These are phyloP conservation scores for Acomys russatus DNA, from an alignment of 2,797 vertebrate species.

Conservation along the genomic window DNA sequence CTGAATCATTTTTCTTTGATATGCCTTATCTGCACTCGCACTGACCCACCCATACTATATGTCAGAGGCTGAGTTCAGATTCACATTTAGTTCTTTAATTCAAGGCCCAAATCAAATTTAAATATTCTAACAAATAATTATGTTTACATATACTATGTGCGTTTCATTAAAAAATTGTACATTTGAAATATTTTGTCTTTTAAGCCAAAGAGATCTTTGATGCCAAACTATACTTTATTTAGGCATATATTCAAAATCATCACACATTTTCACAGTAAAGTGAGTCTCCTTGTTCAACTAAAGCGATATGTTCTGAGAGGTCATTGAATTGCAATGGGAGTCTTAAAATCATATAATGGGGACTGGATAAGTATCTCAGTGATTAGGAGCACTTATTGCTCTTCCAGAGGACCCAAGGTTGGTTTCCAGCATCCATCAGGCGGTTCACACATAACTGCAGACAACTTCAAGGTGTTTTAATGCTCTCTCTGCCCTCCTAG, in stretches of 20 bases:
- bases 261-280: not conserved
- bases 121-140: not conserved
- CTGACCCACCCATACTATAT: not conserved
- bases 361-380: not conserved
- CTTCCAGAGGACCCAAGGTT: not conserved
- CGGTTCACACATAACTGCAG: not conserved
- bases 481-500: not conserved
- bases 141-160: not conserved
- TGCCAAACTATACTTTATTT: constrained; percentile 14
- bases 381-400: not conserved
- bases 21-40: not conserved
- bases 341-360: not conserved
- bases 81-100: constrained; percentile 51
- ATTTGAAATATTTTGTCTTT: constrained; percentile 3
- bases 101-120: not conserved
- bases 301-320: not conserved
- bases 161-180: not conserved
- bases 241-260: not conserved
- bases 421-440: not conserved
- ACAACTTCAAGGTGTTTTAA: not conserved
- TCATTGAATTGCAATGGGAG: not conserved
- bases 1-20: constrained; percentile 11
- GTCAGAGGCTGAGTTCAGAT: not conserved
- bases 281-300: not conserved
- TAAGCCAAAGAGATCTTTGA: constrained; percentile 9